phyloP scores from a whole-genome alignment of 2,113 vertebrate species.

The Dipodomys ordii region DNA sequence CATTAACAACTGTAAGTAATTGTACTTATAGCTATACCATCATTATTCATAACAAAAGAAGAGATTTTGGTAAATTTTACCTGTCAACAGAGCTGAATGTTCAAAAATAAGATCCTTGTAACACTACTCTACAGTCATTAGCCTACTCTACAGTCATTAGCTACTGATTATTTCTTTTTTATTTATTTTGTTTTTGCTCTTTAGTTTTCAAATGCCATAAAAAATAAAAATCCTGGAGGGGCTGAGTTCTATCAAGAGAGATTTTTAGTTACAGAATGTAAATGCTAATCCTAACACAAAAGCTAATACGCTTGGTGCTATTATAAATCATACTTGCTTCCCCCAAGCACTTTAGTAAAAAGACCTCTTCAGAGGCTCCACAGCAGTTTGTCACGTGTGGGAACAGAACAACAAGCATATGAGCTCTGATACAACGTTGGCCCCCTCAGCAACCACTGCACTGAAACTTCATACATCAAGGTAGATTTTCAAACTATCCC shows the following conservation, averaged over 20 bases:
- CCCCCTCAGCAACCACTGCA: not conserved
- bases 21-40: not conserved
- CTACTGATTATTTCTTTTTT: not conserved
- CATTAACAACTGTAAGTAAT: not conserved
- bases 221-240: not conserved
- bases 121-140: not conserved
- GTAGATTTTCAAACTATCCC: not conserved
- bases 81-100: not conserved
- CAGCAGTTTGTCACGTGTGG: not conserved
- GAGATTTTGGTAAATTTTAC: constrained; percentile 36
- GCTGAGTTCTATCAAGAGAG: not conserved
- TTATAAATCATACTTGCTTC: too few relatives aligned
- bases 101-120: not conserved
- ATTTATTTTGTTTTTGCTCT: not conserved
- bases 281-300: not conserved
- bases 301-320: not conserved
- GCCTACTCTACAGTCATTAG: not conserved
- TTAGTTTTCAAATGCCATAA: not conserved
- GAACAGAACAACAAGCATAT: not conserved
- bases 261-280: not conserved
- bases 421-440: not conserved
- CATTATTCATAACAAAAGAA: not conserved
- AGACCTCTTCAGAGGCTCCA: not conserved
- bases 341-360: not conserved
- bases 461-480: not conserved